Evolutionary conservation across 2,888 invertebrate genomes (phyloP).

Genomic region (Cryptocephalus primarius): DNA sequence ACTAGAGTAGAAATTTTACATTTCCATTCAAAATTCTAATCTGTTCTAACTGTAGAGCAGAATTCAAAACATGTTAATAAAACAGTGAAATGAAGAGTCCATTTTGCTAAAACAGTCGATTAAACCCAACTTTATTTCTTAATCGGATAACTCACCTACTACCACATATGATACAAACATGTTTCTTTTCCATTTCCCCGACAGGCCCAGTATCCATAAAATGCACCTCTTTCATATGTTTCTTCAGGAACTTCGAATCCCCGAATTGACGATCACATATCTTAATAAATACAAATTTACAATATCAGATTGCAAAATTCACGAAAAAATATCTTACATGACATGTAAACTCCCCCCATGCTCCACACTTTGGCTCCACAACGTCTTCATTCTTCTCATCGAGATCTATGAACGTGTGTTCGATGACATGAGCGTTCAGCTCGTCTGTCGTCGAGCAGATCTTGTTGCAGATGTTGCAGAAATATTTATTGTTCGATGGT

Average conservation of each 20-base stretch:
- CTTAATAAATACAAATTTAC: conserved; percentile 16
- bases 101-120: too few species aligned
- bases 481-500: conserved; percentile 24
- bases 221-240: conserved; percentile 26
- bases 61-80: too few species aligned
- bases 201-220: conserved; percentile 17
- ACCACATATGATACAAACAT: conserved; percentile 31
- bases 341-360: too few species aligned
- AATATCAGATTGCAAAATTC: too few species aligned
- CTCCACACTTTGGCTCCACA: too few species aligned
- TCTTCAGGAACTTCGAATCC: conserved; percentile 26
- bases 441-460: conserved; percentile 23
- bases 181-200: conserved; percentile 24
- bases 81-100: too few species aligned
- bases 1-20: too few species aligned
- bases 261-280: conserved; percentile 28
- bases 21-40: too few species aligned
- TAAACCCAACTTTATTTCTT: too few species aligned
- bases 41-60: too few species aligned
- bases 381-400: background rate
- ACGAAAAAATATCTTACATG: too few species aligned
- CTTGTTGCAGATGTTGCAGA: conserved; percentile 29
- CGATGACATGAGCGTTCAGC: conserved; percentile 26
- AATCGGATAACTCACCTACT: conserved; percentile 25
- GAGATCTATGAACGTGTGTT: conserved; percentile 19